Evolutionary conservation across 64 coral and sea anemone species (phyloP), one percentile per base, ranked within the genome.

Genomic region (Pocillopora damicornis): DNA sequence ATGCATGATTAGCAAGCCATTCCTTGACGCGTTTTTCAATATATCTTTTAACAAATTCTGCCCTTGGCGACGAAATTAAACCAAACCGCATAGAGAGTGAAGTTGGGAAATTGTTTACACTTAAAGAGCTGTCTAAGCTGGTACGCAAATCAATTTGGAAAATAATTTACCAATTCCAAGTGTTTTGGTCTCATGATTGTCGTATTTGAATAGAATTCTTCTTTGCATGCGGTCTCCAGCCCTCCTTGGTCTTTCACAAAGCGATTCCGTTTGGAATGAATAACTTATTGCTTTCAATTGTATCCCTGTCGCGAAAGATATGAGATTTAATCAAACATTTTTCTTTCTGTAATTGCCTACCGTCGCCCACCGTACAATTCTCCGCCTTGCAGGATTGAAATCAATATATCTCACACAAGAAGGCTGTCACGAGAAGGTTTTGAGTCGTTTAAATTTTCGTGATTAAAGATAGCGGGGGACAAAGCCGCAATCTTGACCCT

Each of bases 151-250:
- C 34, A 22, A 11, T 14, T 66, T 67, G 38, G 15, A 38, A 22
- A 6, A 45, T 37, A 59, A 66, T 58, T 59, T 72, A 38, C 22
- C 20, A 72, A 85, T 85, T 73, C 36, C 22, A 83, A 16, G 63
- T 10, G 26, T 8, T 72, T 22, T 37, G 42, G 42, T 51, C 42
- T 51, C 42, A 51, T 51, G 72, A 58, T 72, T 71, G 20, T 11
- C 56, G 71, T 72, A 65, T 85, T 85, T 85, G 63, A 45, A 72
- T 83, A 72, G 64, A 85, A 72, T 85, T 85, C 63, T 73, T 58
- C 13, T 22, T 56, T 56, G 25, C 8, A 83, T 67, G 14, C 20
- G 17, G 34, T 62, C 35, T 11, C 62, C 35, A 57, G 15, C 64
- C 65, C 42, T 15, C 38, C 11, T 71, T 9, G 51, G n/a, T 23